Percentiles rank a stretch among this genome's conserved stretches.
phyloP scores from a whole-genome alignment of 30 jellyfish, hydroid and myxozoan species.

The Rhopilema esculentum region DNA sequence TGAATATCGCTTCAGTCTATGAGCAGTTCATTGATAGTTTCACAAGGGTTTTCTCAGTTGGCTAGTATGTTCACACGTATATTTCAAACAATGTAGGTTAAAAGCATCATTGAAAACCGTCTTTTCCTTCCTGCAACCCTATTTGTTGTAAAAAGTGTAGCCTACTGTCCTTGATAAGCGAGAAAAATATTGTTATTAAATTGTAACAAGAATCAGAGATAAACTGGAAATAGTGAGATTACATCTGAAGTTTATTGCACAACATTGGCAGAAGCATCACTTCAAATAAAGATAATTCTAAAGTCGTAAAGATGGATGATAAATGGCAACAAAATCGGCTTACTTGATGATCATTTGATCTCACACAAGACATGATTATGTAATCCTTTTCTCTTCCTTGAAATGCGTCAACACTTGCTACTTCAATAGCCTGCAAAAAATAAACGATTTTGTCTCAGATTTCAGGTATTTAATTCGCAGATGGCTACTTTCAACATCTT shows the following conservation, averaged over 20 bases:
- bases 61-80: background rate
- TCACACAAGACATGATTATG: slow-evolving; percentile 99
- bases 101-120: slow-evolving; percentile 25
- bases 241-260: too few species aligned
- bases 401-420: slow-evolving; percentile 99
- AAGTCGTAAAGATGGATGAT: too few species aligned
- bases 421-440: slow-evolving; percentile 86
- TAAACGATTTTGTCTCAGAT: background rate
- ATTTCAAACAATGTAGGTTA: slow-evolving; percentile 29
- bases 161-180: background rate
- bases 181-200: too few species aligned
- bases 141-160: too few species aligned
- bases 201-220: too few species aligned
- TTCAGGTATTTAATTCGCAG: too few species aligned
- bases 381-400: slow-evolving; percentile 99
- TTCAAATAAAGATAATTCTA: too few species aligned
- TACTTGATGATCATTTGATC: slow-evolving; percentile 98
- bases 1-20: background rate
- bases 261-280: too few species aligned
- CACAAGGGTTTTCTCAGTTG: slow-evolving; percentile 11
- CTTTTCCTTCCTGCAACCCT: background rate
- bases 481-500: too few species aligned
- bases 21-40: background rate
- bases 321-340: background rate
- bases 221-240: too few species aligned